Evolutionary conservation across 30 jellyfish, hydroid and myxozoan species (phyloP), one percentile per base, ranked within the genome.

Genomic region (Chironex yamaguchii): DNA sequence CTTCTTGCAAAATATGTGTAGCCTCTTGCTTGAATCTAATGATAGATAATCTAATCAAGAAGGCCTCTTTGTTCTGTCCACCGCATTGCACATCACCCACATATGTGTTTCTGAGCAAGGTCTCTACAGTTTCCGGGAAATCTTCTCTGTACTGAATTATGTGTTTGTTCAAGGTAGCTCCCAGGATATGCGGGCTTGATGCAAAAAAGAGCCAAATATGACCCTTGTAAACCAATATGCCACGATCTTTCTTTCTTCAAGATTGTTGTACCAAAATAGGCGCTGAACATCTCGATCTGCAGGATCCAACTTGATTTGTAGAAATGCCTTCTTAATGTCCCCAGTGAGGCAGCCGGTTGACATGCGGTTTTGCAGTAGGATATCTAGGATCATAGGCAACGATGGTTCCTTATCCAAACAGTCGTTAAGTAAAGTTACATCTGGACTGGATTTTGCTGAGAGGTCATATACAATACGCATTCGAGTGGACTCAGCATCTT

Each of bases 241-340:
- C 51, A 49, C 62, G 62, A 82, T 82, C 84, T 82, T 49, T 34
- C 86, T 0, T 1, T 82, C 92, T 49, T 82, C 36, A 35, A 31
- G 76, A 77, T 66, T 66, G 88, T 48, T 82, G 62, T 67, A 48
- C 88, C 86, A 66, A 66, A 82, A 27, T 29, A 66, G 78, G 24
- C 86, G 79, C 54, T 80, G 91, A 26, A 69, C 71, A 80, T 80
- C 91, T 62, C 91, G 82, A 50, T 80, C 91, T 20, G 91, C 91
- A 80, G 84, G 83, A 58, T 66, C 85, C 75, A 80, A 62, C 23
- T 66, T 34, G 22, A 80, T 80, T 66, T 80, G 86, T 29, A 80
- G 84, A 50, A 63, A 80, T 0, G 91, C 87, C 68, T 67, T 67
- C 79, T 82, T 82, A 67, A 82, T 82, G 68, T 82, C 86, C 9